These are phyloP conservation scores for Periphyllus acericola DNA, from an alignment of 2,888 invertebrate species.

Conservation along the genomic window DNA sequence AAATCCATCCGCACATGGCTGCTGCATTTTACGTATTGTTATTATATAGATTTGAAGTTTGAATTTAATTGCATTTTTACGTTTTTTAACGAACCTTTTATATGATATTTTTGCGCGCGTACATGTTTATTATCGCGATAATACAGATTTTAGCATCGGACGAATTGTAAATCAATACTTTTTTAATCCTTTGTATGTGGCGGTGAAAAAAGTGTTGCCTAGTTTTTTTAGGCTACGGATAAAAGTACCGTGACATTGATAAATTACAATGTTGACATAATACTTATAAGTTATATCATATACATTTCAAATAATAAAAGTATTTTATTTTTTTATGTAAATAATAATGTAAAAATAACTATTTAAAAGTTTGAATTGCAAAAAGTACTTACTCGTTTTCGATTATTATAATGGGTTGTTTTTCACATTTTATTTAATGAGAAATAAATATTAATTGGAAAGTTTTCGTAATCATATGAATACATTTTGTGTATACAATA, in stretches of 20 bases:
- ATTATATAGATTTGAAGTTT: no score
- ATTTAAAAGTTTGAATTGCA: neutral
- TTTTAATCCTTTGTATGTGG: conserved; percentile 22
- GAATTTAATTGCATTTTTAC: no score
- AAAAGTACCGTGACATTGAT: conserved; percentile 39
- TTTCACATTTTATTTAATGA: no score
- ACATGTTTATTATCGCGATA: neutral
- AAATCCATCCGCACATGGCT: no score
- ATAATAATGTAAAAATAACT: neutral
- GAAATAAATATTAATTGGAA: no score
- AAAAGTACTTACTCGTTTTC: neutral
- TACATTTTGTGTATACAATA: no score
- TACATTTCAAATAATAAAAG: conserved; percentile 9
- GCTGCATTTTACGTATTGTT: no score
- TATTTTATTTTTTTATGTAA: conserved; percentile 11
- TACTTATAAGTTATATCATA: conserved; percentile 18
- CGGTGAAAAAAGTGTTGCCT: neutral
- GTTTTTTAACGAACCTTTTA: neutral
- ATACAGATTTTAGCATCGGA: neutral
- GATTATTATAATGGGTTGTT: neutral
- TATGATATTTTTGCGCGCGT: neutral
- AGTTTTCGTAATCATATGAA: no score
- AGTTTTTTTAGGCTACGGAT: conserved; percentile 9
- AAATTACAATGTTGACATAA: conserved; percentile 46
- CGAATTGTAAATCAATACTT: conserved; percentile 22